Base-by-base conservation (phyloP, 2,113 vertebrate genomes). In the Ursus arctos region DNA sequence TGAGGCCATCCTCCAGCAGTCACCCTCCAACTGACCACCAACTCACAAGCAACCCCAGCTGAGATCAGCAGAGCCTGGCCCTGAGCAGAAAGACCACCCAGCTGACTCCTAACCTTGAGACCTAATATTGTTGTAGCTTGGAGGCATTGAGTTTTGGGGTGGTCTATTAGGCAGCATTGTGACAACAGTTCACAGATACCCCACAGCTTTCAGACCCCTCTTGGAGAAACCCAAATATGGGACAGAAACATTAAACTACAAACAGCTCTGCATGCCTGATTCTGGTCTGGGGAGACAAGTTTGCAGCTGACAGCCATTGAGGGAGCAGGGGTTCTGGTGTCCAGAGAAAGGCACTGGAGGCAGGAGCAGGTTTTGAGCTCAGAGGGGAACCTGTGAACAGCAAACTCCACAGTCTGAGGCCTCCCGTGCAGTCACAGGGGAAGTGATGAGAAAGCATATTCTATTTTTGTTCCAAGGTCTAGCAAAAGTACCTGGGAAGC, bases 401-500 rank as follows among this genome's bases (percentile, higher is more conserved):
- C 79, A 63, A 65, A 87, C 9, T 57, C 15, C 40, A 76, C 43
- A 77, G 40, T 47, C 80, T 59, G 57, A 33, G 84, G 67, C 61
- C 72, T 92, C 92, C 80, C 59, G 51, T 94, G 84, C 77, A 88
- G 76, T 94, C 83, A 91, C 40, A 63, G 33, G 8, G 51, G 94
- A 96, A 81, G 47, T 77, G 92, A 96, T 88, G 94, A 91, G 84
- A 94, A 96, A 47, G 81, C 84, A 95, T 49, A 51, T 97, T 96
- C 96, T 97, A 96, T 96, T 98, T 97, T 94, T 94, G 36, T 94
- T 91, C 36, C 28, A 19, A 92, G 53, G 69, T 97, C 76, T 84
- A 88, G 83, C 83, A 92, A 96, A 97, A 72, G 76, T 88, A 94
- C 76, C 90, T 79, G 65, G 40, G 81, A 94, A 95, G 31, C 76